phyloP scores from a whole-genome alignment of 2,888 invertebrate genomes.

The Volucella bombylans region DNA sequence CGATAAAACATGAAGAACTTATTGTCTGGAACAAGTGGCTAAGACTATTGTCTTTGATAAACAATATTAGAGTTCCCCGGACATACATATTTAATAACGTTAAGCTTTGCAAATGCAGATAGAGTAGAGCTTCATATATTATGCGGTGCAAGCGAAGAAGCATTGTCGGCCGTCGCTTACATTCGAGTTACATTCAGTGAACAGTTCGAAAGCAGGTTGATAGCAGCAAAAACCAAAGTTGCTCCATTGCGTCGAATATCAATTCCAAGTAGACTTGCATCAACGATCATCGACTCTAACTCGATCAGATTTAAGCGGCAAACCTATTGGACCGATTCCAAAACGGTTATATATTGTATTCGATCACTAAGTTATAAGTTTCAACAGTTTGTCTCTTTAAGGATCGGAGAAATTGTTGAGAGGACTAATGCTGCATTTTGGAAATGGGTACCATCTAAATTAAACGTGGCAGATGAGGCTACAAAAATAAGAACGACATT shows the following conservation, averaged over 20 bases:
- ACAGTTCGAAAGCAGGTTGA: conserved; percentile 24
- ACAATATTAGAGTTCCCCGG: not conserved
- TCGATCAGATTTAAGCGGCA: conserved; percentile 38
- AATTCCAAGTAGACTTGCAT: conserved; percentile 62
- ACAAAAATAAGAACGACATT: too few relatives aligned
- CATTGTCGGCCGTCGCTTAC: too few relatives aligned
- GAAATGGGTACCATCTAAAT: too few relatives aligned
- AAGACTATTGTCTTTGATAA: not conserved
- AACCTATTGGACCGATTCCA: conserved; percentile 74
- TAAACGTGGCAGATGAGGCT: too few relatives aligned
- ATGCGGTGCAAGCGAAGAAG: not conserved
- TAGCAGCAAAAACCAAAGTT: conserved; percentile 2
- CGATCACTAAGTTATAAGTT: conserved; percentile 67
- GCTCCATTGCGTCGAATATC: conserved; percentile 67
- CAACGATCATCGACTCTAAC: conserved; percentile 17
- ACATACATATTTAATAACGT: conserved; percentile 9
- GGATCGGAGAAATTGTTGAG: conserved; percentile 72
- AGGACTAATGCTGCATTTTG: too few relatives aligned
- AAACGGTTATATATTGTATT: conserved; percentile 74
- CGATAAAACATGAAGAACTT: too few relatives aligned
- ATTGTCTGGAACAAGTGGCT: too few relatives aligned
- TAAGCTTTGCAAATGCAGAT: not conserved
- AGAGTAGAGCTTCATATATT: not conserved
- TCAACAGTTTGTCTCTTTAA: conserved; percentile 70
- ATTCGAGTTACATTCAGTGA: too few relatives aligned